These are phyloP conservation scores for Brachyhypopomus occidentalis DNA, from an alignment of 2,113 vertebrate genomes.

Conservation along the genomic window DNA sequence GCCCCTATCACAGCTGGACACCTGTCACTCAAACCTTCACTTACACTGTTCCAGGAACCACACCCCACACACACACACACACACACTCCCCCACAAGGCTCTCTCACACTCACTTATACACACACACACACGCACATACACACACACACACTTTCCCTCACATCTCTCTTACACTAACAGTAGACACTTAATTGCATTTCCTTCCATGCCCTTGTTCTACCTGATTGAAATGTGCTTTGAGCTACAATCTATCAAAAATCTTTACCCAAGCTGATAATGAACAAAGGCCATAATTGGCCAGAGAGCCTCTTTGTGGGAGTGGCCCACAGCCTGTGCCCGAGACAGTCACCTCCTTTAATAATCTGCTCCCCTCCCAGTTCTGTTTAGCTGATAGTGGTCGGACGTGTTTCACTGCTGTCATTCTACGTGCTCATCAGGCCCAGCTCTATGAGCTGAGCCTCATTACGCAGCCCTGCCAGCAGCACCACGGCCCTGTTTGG, in stretches of 20 bases:
- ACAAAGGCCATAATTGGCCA: slow-evolving; percentile 9
- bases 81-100: background rate
- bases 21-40: slow-evolving; percentile 51
- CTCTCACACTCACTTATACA: background rate
- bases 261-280: slow-evolving; percentile 15
- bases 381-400: background rate
- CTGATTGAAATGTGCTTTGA: slow-evolving; percentile 8
- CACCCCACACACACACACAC: slow-evolving; percentile 13
- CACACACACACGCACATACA: slow-evolving; percentile 7
- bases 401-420: slow-evolving; percentile 7
- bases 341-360: slow-evolving; percentile 2
- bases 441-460: background rate
- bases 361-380: background rate
- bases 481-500: no score
- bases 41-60: slow-evolving; percentile 31
- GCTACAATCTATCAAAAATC: slow-evolving; percentile 7
- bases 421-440: background rate
- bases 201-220: slow-evolving; percentile 8
- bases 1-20: slow-evolving; percentile 28
- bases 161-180: background rate
- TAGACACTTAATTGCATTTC: slow-evolving; percentile 31
- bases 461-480: no score
- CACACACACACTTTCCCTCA: background rate
- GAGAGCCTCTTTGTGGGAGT: background rate
- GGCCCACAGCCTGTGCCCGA: background rate